Percentiles rank a stretch among this genome's conserved stretches.
phyloP scores from a whole-genome alignment of 35 echinoderm and acorn worm species.

The Diadema setosum region DNA sequence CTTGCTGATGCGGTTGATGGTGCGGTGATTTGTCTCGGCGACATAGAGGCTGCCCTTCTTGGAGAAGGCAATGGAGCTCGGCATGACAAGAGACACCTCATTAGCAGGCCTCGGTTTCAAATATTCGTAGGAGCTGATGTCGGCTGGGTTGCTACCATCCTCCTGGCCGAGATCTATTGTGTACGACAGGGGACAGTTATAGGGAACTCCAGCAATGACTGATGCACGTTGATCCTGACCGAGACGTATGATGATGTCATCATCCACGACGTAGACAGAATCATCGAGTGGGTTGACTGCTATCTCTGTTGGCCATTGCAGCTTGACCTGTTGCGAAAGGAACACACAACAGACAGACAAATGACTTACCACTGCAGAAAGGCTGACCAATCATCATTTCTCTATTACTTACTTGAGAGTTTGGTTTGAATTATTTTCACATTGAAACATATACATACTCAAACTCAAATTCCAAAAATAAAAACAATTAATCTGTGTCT shows the following conservation, averaged over 20 bases:
- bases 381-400: too few relatives aligned
- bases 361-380: not conserved
- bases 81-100: slow-evolving; percentile 41
- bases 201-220: slow-evolving; percentile 75
- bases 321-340: slow-evolving; percentile 53
- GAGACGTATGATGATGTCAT: slow-evolving; percentile 72
- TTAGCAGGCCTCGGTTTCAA: slow-evolving; percentile 41
- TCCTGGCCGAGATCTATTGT: not conserved
- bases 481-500: too few relatives aligned
- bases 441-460: too few relatives aligned
- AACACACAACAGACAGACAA: not conserved
- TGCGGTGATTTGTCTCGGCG: slow-evolving; percentile 66
- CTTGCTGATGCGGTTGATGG: slow-evolving; percentile 62
- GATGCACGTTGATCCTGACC: slow-evolving; percentile 58
- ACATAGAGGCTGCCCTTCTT: slow-evolving; percentile 69
- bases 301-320: slow-evolving; percentile 88
- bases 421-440: too few relatives aligned
- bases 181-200: slow-evolving; percentile 54
- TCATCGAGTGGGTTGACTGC: slow-evolving; percentile 86
- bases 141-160: not conserved
- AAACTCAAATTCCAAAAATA: too few relatives aligned
- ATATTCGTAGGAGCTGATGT: slow-evolving; percentile 2
- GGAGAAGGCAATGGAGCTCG: slow-evolving; percentile 75
- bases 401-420: too few relatives aligned
- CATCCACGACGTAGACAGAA: slow-evolving; percentile 79